phyloP scores from a whole-genome alignment of 2,888 invertebrate genomes.

The Eristalis intricaria region DNA sequence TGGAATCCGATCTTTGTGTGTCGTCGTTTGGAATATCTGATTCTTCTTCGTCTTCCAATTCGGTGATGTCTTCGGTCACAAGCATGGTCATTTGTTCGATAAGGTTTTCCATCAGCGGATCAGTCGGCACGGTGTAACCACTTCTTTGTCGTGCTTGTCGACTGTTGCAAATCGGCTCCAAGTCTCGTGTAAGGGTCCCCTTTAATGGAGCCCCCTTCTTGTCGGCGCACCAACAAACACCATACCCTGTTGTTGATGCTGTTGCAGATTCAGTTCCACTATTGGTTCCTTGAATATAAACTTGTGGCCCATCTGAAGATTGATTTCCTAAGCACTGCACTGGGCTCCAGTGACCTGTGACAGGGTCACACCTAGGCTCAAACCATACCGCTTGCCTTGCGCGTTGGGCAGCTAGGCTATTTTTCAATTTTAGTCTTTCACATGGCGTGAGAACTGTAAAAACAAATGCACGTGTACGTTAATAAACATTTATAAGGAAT shows the following conservation, averaged over 20 bases:
- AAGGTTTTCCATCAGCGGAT: conserved; percentile 86
- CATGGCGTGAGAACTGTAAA: conserved; percentile 88
- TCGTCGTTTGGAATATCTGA: conserved; percentile 19
- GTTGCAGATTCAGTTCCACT: conserved; percentile 38
- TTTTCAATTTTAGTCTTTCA: conserved; percentile 90
- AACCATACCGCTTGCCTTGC: conserved; percentile 84
- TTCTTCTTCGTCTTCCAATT: conserved; percentile 65
- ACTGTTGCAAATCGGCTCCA: conserved; percentile 90
- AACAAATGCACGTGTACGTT: neutral
- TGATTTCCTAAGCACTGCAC: conserved; percentile 88
- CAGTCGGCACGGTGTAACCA: conserved; percentile 81
- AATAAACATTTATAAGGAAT: neutral
- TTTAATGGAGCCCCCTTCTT: conserved; percentile 91
- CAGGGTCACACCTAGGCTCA: conserved; percentile 88
- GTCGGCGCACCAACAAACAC: conserved; percentile 94
- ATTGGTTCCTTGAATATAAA: conserved; percentile 36
- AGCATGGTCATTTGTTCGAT: conserved; percentile 86
- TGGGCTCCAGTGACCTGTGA: conserved; percentile 89
- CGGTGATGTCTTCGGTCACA: conserved; percentile 81
- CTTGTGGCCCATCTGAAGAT: conserved; percentile 76
- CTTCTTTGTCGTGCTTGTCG: conserved; percentile 87
- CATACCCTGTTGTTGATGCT: conserved; percentile 80
- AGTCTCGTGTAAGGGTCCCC: conserved; percentile 89
- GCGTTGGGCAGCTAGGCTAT: conserved; percentile 87
- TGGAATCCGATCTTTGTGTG: conserved; percentile 26